These are phyloP conservation scores for Bellardia bayeri DNA, from an alignment of 2,888 invertebrate species.

Conservation along the genomic window DNA sequence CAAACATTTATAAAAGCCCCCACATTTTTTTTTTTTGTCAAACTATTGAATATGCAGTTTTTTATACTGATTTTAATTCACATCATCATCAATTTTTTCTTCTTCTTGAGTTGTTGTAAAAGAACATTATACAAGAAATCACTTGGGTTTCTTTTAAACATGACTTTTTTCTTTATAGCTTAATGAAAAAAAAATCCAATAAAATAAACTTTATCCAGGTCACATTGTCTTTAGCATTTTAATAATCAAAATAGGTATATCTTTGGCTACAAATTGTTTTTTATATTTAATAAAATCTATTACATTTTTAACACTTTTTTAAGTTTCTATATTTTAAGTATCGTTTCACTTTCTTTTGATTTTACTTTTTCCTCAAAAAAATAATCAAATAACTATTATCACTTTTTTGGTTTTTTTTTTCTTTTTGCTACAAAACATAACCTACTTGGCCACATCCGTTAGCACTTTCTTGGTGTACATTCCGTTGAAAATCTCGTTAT, in stretches of 20 bases:
- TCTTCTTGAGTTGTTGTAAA: background rate
- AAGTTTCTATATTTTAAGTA: background rate
- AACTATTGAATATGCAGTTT: conserved; percentile 40
- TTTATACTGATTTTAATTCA: conserved; percentile 39
- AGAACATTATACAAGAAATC: conserved; percentile 38
- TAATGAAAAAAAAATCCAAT: conserved; percentile 43
- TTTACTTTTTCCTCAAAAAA: conserved; percentile 23
- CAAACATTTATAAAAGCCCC: conserved; percentile 3
- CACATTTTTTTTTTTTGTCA: background rate
- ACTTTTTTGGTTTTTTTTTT: conserved; percentile 7
- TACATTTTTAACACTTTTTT: background rate
- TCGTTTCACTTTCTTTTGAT: conserved; percentile 26
- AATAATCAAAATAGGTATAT: background rate
- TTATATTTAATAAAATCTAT: background rate
- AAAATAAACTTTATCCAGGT: conserved; percentile 65
- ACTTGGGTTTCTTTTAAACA: conserved; percentile 61
- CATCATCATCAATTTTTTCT: conserved; percentile 50
- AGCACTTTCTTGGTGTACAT: conserved; percentile 67
- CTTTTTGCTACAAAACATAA: conserved; percentile 53
- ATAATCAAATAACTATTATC: conserved; percentile 40
- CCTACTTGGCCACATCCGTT: conserved; percentile 68
- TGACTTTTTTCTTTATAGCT: conserved; percentile 35
- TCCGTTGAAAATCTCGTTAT: conserved; percentile 68
- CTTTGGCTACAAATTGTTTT: background rate
- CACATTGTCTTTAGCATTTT: conserved; percentile 38